Base-by-base conservation (phyloP, 2,888 invertebrate species). In the Bibio marci region DNA sequence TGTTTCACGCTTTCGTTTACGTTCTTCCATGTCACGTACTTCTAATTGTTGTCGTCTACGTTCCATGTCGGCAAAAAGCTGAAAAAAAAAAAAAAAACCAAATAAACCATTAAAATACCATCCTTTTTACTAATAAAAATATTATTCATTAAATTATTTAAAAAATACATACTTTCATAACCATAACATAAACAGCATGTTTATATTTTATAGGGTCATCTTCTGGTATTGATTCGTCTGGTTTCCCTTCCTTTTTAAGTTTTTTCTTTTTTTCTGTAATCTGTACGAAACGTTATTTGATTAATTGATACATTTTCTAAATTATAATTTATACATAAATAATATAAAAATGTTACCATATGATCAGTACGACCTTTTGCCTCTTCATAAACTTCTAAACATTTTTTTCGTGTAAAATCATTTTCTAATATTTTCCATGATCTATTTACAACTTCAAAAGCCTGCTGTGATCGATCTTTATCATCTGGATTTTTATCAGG, bases 401-500 rank as follows among this genome's bases (percentile, higher is more conserved):
- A 97, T 61, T 86, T 83, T 54, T 87, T 82, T 50, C 91, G 72
- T 0, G 91, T 86, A 43, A 88, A 85, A 50, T 95, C 95, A 66
- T 83, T 86, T 63, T 98, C 95, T 52, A 99, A 62, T 2, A 81
- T 87, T 65, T 92, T 92, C 80, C 88, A 97, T 1, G 95, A 85
- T 57, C 86, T 80, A 58, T 92, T 92, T 36, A 97, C 77, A 54
- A 92, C 83, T 65, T 88, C 88, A 59, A 88, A 88, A 33, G 86
- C 83, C 56, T 80, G 76, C 58, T 98, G 92, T 2, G 98, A 91
- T 57, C 92, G 71, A 41, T 97, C 97, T 22, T 76, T 67, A 59
- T 98, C 91, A 65, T 97, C 90, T 65, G 82, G 72, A 66, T 99
- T 99, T 67, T 98, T 99, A 60, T 99, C 98, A 17, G 98, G 98